phyloP scores from a whole-genome alignment of 2,888 invertebrate genomes.

The Epinotia ramella region DNA sequence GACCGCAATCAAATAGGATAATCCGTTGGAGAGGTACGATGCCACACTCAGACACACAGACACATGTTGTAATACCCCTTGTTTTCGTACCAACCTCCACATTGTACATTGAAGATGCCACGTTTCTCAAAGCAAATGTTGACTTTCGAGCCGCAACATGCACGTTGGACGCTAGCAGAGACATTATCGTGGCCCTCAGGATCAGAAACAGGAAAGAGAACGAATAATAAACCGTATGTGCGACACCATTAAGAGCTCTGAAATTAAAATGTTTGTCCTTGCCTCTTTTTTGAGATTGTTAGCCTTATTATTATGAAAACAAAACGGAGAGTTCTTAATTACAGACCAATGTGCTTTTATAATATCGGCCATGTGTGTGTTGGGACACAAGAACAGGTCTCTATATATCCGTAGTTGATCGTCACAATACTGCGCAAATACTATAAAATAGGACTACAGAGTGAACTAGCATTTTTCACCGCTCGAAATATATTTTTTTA shows the following conservation, averaged over 20 bases:
- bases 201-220: conserved; percentile 56
- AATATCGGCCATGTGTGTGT: neutral
- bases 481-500: no score
- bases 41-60: neutral
- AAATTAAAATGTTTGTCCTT: neutral
- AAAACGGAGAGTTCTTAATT: neutral
- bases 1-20: neutral
- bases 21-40: no score
- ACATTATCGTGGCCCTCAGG: conserved; percentile 51
- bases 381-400: no score
- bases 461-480: no score
- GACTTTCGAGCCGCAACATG: conserved; percentile 55
- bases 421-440: no score
- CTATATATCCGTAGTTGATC: no score
- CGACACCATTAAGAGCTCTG: conserved; percentile 37
- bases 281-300: neutral
- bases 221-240: conserved; percentile 53
- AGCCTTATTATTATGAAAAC: neutral
- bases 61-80: neutral
- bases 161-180: conserved; percentile 56
- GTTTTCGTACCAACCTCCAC: conserved; percentile 52
- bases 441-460: no score
- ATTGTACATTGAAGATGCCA: conserved; percentile 54
- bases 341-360: neutral
- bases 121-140: conserved; percentile 51